These are phyloP conservation scores for Oceanodroma tethys DNA, from an alignment of 2,113 vertebrate species.

Conservation along the genomic window DNA sequence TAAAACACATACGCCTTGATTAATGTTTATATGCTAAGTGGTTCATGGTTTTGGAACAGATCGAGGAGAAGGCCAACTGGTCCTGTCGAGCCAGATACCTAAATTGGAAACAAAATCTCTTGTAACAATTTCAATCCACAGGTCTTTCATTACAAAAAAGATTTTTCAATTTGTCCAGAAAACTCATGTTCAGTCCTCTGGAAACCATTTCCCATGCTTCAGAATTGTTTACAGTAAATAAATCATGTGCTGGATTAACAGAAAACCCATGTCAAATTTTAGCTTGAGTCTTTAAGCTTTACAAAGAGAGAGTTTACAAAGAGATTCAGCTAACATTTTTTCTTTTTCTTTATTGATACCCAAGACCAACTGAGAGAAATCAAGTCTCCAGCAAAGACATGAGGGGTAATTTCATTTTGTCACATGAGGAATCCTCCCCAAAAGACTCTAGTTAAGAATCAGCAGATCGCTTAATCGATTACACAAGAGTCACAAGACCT, in stretches of 20 bases:
- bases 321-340: not conserved
- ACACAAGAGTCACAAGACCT: not conserved
- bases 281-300: not conserved
- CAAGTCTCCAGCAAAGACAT: not conserved
- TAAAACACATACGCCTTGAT: not conserved
- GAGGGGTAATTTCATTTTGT: not conserved
- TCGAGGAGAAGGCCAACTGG: not conserved
- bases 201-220: constrained; percentile 10
- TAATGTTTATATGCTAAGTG: not conserved
- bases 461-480: not conserved
- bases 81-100: not conserved
- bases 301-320: not conserved
- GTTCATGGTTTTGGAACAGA: not conserved
- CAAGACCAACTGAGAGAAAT: not conserved
- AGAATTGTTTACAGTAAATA: constrained; percentile 44
- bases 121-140: not conserved
- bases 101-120: not conserved
- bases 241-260: constrained; percentile 19
- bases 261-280: constrained; percentile 7
- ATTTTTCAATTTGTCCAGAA: constrained; percentile 3
- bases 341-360: not conserved
- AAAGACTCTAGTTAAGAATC: not conserved
- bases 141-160: not conserved
- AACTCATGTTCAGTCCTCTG: not conserved
- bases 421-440: not conserved